Conservation (phyloP, 2,888 invertebrate species). For the Muscina levida region DNA sequence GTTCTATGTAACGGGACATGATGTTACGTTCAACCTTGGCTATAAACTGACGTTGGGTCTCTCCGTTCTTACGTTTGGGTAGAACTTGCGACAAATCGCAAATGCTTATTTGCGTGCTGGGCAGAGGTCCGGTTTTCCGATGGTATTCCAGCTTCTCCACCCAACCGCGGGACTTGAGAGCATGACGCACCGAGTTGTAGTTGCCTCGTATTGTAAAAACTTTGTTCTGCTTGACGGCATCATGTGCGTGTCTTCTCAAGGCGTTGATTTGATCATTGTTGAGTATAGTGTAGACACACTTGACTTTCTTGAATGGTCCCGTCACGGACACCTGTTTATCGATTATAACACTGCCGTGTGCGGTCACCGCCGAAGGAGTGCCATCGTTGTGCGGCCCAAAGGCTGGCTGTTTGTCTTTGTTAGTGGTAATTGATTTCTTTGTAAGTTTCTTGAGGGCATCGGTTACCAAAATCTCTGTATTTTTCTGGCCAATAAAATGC, state of each 20-base stretch:
- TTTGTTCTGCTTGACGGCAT: conserved; percentile 84
- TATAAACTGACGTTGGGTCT: conserved; percentile 81
- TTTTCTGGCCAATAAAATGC: conserved; percentile 29
- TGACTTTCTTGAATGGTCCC: conserved; percentile 43
- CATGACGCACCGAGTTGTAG: conserved; percentile 86
- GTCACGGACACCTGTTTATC: conserved; percentile 50
- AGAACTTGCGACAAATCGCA: conserved; percentile 78
- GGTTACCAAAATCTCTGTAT: conserved; percentile 43
- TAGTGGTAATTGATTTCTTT: conserved; percentile 38
- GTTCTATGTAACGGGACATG: conserved; percentile 88
- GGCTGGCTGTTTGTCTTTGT: conserved; percentile 43
- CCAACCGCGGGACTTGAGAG: conserved; percentile 87
- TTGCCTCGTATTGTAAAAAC: conserved; percentile 87
- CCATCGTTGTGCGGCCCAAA: conserved; percentile 35
- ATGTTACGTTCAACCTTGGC: conserved; percentile 86
- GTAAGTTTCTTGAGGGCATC: conserved; percentile 45
- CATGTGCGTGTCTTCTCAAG: conserved; percentile 84
- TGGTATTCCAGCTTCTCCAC: conserved; percentile 79
- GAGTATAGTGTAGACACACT: conserved; percentile 53
- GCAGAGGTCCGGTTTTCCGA: conserved; percentile 74
- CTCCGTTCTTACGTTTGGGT: conserved; percentile 78
- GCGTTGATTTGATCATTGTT: conserved; percentile 85
- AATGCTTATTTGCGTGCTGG: conserved; percentile 74
- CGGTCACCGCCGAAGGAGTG: conserved; percentile 19
- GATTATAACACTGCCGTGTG: conserved; percentile 51